phyloP scores from a whole-genome alignment of 2,113 vertebrate species.

The Tetraodon nigroviridis region DNA sequence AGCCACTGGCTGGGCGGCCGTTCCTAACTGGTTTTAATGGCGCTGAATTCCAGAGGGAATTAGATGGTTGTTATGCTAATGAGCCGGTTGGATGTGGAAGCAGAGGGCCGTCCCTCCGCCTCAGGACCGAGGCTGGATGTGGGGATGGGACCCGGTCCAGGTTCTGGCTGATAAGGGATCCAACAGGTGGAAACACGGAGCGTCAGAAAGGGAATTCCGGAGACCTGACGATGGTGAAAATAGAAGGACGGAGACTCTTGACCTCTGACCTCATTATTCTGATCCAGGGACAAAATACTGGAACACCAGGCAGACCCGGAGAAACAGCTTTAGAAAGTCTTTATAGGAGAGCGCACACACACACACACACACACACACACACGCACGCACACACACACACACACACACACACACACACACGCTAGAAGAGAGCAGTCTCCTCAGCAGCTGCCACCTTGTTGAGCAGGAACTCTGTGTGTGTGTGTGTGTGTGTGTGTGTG shows the following conservation, averaged over 20 bases:
- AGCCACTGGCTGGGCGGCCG: no score
- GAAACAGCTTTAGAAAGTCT: no score
- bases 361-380: no score
- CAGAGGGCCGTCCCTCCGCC: no score
- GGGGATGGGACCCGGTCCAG: no score
- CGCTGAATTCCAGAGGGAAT: conserved; percentile 44
- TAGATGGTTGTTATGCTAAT: conserved; percentile 49
- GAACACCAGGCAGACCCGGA: neutral
- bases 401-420: no score
- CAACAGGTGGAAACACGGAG: no score
- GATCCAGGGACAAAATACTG: conserved; percentile 14
- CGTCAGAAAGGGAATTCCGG: no score
- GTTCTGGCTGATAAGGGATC: no score
- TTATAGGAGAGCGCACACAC: no score
- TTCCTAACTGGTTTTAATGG: conserved; percentile 18
- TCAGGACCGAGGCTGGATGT: no score
- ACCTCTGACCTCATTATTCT: conserved; percentile 26
- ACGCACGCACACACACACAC: neutral
- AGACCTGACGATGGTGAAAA: conserved; percentile 14
- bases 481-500: conserved; percentile 12
- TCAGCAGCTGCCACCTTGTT: conserved; percentile 17
- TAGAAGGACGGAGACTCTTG: conserved; percentile 17
- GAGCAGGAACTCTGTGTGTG: conserved; percentile 3
- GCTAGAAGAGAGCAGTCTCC: conserved; percentile 40
- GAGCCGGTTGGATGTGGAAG: conserved; percentile 28